These are phyloP conservation scores for Dendrocincla fuliginosa DNA, from an alignment of 2,797 vertebrate genomes.

Conservation along the genomic window DNA sequence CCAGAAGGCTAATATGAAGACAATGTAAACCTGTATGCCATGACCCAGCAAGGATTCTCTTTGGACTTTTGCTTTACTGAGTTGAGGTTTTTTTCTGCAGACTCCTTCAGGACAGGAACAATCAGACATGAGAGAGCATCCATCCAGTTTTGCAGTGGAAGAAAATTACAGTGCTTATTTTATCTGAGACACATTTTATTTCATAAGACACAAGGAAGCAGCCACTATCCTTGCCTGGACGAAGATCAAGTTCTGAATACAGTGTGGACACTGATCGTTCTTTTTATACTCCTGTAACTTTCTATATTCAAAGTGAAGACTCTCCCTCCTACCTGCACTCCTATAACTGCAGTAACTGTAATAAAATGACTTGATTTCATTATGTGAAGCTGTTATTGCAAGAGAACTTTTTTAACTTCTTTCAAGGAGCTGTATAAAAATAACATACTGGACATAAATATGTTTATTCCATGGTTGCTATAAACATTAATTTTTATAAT, in stretches of 20 bases:
- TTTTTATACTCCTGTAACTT: neutral
- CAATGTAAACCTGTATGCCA: neutral
- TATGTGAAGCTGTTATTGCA: neutral
- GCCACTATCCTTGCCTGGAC: neutral
- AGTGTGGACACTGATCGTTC: neutral
- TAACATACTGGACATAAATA: neutral
- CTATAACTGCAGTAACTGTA: neutral
- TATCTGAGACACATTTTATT: neutral
- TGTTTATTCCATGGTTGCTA: neutral
- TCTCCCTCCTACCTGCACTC: neutral
- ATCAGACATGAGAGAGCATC: neutral
- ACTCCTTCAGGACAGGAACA: neutral
- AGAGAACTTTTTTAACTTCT: neutral
- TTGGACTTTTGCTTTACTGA: neutral
- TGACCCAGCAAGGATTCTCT: neutral
- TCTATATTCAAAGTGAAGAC: neutral
- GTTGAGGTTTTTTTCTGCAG: neutral
- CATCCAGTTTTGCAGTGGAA: neutral
- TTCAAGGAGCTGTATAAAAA: neutral
- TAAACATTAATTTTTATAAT: neutral
- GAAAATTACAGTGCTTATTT: neutral
- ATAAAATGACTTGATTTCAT: neutral
- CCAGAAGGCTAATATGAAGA: neutral
- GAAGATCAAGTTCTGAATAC: neutral
- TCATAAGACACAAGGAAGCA: neutral